phyloP scores from a whole-genome alignment of 1,140 invertebrate species.

The Drosophila subpulchrella region DNA sequence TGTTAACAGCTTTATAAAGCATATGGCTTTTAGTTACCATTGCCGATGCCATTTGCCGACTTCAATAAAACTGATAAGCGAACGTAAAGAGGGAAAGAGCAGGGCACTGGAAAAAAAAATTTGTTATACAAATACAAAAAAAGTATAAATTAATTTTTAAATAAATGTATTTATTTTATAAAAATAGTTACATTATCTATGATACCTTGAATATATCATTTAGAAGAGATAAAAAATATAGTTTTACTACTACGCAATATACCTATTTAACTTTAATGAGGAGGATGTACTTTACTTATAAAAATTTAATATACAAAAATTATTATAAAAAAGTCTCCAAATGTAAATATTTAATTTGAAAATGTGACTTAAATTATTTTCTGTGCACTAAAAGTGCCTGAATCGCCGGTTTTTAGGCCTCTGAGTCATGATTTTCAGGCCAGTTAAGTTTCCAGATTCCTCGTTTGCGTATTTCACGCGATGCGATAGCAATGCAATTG shows the following conservation, averaged over 20 bases:
- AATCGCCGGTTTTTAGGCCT: slow-evolving; percentile 22
- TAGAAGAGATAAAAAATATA: too few species aligned
- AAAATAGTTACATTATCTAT: too few species aligned
- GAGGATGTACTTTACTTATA: too few species aligned
- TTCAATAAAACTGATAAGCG: slow-evolving; percentile 82
- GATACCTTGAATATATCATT: too few species aligned
- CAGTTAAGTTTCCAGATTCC: slow-evolving; percentile 40
- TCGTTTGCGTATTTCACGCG: slow-evolving; percentile 76
- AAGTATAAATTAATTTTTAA: neutral
- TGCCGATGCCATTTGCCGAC: slow-evolving; percentile 67
- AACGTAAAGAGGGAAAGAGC: slow-evolving; percentile 33
- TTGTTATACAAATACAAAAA: neutral
- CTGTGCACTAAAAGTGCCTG: slow-evolving; percentile 16
- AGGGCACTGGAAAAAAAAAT: slow-evolving; percentile 3
- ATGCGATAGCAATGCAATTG: slow-evolving; percentile 79
- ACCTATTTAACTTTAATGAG: too few species aligned
- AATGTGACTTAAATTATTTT: neutral
- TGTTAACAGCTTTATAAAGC: slow-evolving; percentile 83
- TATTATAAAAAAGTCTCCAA: too few species aligned
- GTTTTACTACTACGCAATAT: too few species aligned
- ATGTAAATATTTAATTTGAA: too few species aligned
- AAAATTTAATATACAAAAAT: too few species aligned
- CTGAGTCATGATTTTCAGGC: slow-evolving; percentile 39
- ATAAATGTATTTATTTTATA: too few species aligned
- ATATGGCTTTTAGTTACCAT: slow-evolving; percentile 77